Evolutionary conservation across 1,140 invertebrate genomes (phyloP).

Genomic region (Linepithema humile): DNA sequence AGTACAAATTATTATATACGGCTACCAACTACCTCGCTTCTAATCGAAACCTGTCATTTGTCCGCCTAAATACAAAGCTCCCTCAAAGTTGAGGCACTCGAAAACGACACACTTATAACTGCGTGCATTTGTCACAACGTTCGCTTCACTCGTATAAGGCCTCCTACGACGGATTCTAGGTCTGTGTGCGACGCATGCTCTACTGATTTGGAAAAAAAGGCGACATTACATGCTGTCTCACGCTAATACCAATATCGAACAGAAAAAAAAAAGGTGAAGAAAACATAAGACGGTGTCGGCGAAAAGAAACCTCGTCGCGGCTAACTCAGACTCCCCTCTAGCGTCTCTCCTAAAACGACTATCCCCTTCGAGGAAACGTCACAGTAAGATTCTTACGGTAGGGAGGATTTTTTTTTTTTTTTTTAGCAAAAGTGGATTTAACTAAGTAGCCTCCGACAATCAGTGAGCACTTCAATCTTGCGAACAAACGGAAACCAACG

Average conservation of each 20-base stretch:
- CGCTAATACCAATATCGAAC: conserved; percentile 37
- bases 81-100: conserved; percentile 18
- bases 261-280: not conserved
- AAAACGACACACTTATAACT: conserved; percentile 38
- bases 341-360: not conserved
- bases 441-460: conserved; percentile 48
- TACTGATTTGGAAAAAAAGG: conserved; percentile 29
- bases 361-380: not conserved
- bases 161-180: conserved; percentile 41
- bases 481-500: conserved; percentile 53
- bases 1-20: not conserved
- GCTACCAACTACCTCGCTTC: conserved; percentile 22
- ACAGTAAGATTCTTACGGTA: conserved; percentile 17
- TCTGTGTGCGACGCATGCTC: conserved; percentile 54
- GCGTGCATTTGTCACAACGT: conserved; percentile 45
- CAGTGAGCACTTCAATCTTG: conserved; percentile 45
- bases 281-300: conserved; percentile 21
- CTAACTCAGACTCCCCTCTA: conserved; percentile 32
- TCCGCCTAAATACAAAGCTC: conserved; percentile 36
- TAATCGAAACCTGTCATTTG: conserved; percentile 36
- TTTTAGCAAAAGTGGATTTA: conserved; percentile 22
- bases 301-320: conserved; percentile 26
- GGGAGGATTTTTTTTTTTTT: conserved; percentile 14
- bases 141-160: conserved; percentile 5
- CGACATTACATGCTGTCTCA: conserved; percentile 47